Evolutionary conservation across 2,888 invertebrate genomes (phyloP), one percentile per base, ranked within the genome.

Genomic region (Oxystoma pomonae): DNA sequence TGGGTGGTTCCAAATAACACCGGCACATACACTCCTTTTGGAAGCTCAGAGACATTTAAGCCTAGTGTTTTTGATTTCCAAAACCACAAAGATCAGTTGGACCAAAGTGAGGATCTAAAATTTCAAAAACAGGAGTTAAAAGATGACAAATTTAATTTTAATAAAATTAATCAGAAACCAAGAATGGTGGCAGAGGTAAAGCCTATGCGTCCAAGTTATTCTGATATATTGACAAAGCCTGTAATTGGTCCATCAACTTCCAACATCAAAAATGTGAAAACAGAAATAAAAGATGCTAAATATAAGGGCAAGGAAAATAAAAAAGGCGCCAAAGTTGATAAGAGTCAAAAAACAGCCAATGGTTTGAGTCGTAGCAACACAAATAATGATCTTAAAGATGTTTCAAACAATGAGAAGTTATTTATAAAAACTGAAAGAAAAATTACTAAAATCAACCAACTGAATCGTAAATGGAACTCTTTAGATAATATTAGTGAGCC

Each of bases 171-270:
- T 64, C 86, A 86, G 71, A 90, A 89, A 68, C 82, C 83, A 62
- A 84, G 92, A 59, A 91, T 91, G 77, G 87, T 92, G 0, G 92
- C 92, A 50, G 92, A 92, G 81, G 92, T 93, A 0, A 91, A 91
- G 73, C 92, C 92, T 0, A 92, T 92, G 92, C 85, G 92, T 60
- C 92, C 92, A 58, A 89, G 90, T 16, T 93, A 93, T 77, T 93
- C 93, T 0, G 92, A 92, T 81, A 91, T 93, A 5, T 76, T 93
- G 53, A 88, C 91, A 22, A 93, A 93, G 79, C 70, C 75, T 2
- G 82, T 81, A 7, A 35, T 12, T 35, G 35, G 35, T 3, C 83
- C 83, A 2, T 78, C 80, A 55, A 71, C 76, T 22, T 76, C 75
- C 5, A 68, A 71, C 20, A 73, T 76, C 55, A 82, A 82, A 70